Evolutionary conservation across 2,797 vertebrate species (phyloP).

Genomic region (Alauda arvensis): DNA sequence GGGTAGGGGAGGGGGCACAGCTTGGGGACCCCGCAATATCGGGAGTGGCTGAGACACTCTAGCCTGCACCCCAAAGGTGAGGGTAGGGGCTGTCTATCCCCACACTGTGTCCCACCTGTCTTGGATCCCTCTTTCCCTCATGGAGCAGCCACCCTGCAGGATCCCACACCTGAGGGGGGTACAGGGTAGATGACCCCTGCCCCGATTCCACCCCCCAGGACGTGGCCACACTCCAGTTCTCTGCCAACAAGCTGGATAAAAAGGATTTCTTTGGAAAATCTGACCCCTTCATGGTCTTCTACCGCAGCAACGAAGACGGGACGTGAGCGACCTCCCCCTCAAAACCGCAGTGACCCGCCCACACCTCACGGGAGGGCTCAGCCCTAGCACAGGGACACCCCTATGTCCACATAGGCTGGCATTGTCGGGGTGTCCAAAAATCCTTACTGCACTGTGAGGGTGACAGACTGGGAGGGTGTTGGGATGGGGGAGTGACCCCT

Average conservation of each 20-base stretch:
- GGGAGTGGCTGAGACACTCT: not conserved
- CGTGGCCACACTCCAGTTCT: conserved; percentile 93
- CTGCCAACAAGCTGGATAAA: conserved; percentile 95
- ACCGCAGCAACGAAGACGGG: conserved; percentile 93
- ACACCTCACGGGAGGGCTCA: not conserved
- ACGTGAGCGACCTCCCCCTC: conserved; percentile 77
- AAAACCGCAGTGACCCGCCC: not conserved
- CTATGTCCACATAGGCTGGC: not conserved
- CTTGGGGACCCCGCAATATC: not conserved
- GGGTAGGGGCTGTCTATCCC: not conserved
- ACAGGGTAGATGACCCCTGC: not conserved
- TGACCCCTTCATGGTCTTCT: conserved; percentile 94
- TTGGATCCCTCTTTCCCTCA: not conserved
- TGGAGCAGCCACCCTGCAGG: rapidly evolving
- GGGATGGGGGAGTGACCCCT: not conserved
- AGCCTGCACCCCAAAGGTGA: not conserved
- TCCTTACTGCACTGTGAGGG: not conserved
- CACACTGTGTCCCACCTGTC: rapidly evolving
- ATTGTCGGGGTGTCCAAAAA: not conserved
- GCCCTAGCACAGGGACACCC: not conserved
- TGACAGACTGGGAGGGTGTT: rapidly evolving
- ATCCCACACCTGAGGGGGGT: not conserved
- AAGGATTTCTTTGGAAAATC: conserved; percentile 97
- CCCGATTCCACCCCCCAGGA: conserved; percentile 69
- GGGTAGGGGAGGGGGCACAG: not conserved